phyloP scores from a whole-genome alignment of 92 coral and sea anemone genomes.

The Blastomussa wellsi region DNA sequence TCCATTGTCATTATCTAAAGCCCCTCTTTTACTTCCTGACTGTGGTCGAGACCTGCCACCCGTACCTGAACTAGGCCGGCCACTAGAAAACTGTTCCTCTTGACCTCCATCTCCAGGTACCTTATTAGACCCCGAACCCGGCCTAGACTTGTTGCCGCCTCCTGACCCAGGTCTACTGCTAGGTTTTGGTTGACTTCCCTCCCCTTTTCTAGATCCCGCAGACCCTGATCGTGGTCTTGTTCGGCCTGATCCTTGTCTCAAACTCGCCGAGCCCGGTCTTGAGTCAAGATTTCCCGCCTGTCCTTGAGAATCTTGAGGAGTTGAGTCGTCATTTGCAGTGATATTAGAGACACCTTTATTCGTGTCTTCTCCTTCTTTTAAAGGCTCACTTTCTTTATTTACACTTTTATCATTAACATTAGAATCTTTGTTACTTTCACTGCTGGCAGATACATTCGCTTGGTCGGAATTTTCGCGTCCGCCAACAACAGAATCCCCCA shows the following conservation, averaged over 20 bases:
- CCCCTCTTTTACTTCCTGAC: slow-evolving; percentile 24
- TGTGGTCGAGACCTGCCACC: slow-evolving; percentile 33
- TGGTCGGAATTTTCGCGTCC: neutral
- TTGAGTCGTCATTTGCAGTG: slow-evolving; percentile 1
- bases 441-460: slow-evolving; percentile 10
- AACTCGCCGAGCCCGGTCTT: slow-evolving; percentile 39
- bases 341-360: neutral
- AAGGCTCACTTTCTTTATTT: slow-evolving; percentile 16
- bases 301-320: slow-evolving; percentile 9
- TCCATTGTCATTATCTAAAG: neutral
- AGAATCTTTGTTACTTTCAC: neutral
- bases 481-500: slow-evolving; percentile 12
- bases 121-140: slow-evolving; percentile 21
- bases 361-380: neutral
- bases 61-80: slow-evolving; percentile 19
- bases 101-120: slow-evolving; percentile 1
- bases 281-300: neutral
- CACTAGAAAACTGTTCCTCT: neutral
- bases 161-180: slow-evolving; percentile 41
- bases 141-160: slow-evolving; percentile 12
- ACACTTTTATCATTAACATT: slow-evolving; percentile 9
- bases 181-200: slow-evolving; percentile 20
- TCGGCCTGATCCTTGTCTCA: slow-evolving; percentile 44
- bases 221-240: slow-evolving; percentile 42
- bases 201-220: neutral